Evolutionary conservation across 2,888 invertebrate species (phyloP).

Genomic region (Metacarcinus magister): DNA sequence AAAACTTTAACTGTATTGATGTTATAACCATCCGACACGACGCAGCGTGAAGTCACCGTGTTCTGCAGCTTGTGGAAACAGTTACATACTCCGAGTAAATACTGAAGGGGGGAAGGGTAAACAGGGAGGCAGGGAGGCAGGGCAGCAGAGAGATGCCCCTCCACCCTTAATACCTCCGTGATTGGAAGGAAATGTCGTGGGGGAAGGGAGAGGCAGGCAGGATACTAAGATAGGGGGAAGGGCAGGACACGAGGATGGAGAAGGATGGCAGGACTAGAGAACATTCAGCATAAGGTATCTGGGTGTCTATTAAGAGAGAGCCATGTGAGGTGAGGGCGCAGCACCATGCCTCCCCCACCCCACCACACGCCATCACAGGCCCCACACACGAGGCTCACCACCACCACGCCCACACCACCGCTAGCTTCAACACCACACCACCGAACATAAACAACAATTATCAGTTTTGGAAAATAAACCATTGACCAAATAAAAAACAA

Average conservation of each 20-base stretch:
- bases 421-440: no score
- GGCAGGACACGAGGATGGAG: not conserved
- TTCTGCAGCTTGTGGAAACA: not conserved
- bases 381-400: not conserved
- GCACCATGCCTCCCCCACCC: no score
- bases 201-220: slow-evolving; percentile 5
- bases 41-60: not conserved
- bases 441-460: no score
- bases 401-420: not conserved
- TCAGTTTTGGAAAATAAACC: no score
- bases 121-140: not conserved
- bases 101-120: not conserved
- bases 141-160: not conserved
- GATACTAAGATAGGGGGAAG: not conserved
- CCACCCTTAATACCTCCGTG: not conserved
- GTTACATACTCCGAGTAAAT: not conserved
- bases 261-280: no score
- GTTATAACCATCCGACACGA: not conserved
- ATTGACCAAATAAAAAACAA: no score
- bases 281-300: no score
- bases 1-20: not conserved
- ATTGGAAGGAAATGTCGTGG: not conserved
- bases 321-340: not conserved
- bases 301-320: no score
- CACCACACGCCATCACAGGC: not conserved